Conservation (phyloP, 2,113 vertebrate genomes). For the Pelusios castaneus region DNA sequence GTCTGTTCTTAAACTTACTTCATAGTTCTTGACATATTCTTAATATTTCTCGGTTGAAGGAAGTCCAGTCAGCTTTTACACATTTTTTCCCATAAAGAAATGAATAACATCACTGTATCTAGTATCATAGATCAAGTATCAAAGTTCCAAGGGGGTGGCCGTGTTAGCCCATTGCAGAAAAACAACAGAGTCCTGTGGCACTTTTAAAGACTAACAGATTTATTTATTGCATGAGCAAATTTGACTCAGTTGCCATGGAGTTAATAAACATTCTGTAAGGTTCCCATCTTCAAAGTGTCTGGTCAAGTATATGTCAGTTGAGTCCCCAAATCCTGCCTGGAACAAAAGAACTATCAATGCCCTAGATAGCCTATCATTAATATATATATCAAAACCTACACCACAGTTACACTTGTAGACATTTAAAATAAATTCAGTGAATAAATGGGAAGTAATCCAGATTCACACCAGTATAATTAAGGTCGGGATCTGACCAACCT, state of each 20-base stretch:
- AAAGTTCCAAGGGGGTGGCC: no score
- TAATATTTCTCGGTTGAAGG: not conserved
- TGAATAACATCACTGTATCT: not conserved
- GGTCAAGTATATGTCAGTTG: not conserved
- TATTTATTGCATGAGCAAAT: no score
- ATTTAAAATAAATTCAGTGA: slow-evolving; percentile 33
- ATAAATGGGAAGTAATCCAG: slow-evolving; percentile 11
- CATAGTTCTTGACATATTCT: not conserved
- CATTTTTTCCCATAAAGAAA: slow-evolving; percentile 27
- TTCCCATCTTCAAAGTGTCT: no score
- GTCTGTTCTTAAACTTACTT: not conserved
- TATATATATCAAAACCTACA: not conserved
- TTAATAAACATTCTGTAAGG: no score
- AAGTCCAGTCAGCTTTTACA: slow-evolving; percentile 3
- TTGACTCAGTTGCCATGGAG: no score
- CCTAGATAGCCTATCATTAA: not conserved
- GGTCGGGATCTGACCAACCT: slow-evolving; percentile 22
- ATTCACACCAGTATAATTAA: not conserved
- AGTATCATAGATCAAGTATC: no score
- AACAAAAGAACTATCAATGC: not conserved
- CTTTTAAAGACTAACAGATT: no score
- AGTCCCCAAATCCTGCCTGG: not conserved
- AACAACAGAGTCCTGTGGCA: no score
- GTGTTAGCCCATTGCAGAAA: no score
- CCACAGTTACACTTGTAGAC: not conserved